Evolutionary conservation across 2,888 invertebrate species (phyloP).

Genomic region (Plusia festucae): DNA sequence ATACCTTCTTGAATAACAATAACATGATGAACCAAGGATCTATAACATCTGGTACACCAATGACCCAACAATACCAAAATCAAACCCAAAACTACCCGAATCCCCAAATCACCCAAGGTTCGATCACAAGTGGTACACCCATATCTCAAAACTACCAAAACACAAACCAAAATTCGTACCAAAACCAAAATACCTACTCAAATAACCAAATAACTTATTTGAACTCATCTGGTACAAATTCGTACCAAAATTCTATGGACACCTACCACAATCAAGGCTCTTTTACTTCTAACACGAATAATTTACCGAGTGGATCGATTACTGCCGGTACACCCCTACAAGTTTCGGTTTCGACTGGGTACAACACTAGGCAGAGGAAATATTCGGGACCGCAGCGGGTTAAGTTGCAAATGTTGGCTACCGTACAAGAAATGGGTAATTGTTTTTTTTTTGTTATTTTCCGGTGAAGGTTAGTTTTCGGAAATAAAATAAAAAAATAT

Average conservation of each 20-base stretch:
- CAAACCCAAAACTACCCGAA: constrained; percentile 19
- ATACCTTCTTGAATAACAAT: neutral
- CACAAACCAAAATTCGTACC: constrained; percentile 21
- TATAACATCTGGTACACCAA: constrained; percentile 24
- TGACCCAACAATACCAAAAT: constrained; percentile 30
- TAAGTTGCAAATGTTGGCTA: constrained; percentile 88
- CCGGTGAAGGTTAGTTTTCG: constrained; percentile 58
- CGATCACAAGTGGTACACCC: constrained; percentile 18
- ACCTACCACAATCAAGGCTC: constrained; percentile 16
- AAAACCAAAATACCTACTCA: constrained; percentile 13
- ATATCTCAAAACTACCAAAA: constrained; percentile 22
- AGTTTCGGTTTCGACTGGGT: constrained; percentile 55
- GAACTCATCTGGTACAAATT: neutral
- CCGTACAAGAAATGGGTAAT: constrained; percentile 94
- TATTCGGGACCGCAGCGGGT: constrained; percentile 89
- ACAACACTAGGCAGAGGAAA: constrained; percentile 82
- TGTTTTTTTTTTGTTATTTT: constrained; percentile 63
- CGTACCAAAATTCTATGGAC: neutral
- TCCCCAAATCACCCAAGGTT: constrained; percentile 21
- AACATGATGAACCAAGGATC: constrained; percentile 17
- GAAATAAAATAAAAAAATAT: no score
- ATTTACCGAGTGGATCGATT: constrained; percentile 42
- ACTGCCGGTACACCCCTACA: constrained; percentile 64
- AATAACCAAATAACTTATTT: neutral
- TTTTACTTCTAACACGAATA: neutral